Base-by-base conservation (phyloP, 64 coral and sea anemone genomes). In the Anthopleura sola region DNA sequence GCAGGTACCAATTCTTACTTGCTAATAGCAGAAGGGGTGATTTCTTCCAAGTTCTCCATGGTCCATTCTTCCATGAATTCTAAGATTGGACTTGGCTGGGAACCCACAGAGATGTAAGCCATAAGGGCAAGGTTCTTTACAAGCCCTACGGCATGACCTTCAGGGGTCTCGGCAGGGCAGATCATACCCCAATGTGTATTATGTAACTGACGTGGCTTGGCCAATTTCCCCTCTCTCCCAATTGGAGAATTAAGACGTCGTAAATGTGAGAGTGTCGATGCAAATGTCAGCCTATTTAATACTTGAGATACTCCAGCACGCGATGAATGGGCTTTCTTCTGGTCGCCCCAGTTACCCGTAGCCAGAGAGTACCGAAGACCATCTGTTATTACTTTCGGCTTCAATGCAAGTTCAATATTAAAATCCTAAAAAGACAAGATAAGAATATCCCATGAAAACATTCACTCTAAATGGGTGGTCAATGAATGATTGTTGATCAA, bases 111-210 rank as follows among this genome's bases (percentile, higher is more conserved):
- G 83, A 99, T 99, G 39, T 99, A 99, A 19, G 97, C 97, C 97
- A 99, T 99, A 83, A 99, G 60, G 23, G 97, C 97, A 17, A 99
- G 75, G 75, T 99, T 99, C 87, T 99, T 99, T 33, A 99, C 97
- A 40, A 99, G 84, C 13, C 97, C 97, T 28, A 99, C 97, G 57
- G 97, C 97, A 90, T 99, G 97, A 34, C 97, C 97, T 56, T 99
- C 97, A 37, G 97, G 97, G 11, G 97, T 99, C 60, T 99, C 97
- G 3, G 97, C 97, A 60, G 97, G 97, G 64, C 97, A 99, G 14
- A 99, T 99, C 97, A 99, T 99, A 60, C 97, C 97, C 97, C 97
- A 99, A 56, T 99, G 97, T 40, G 97, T 99, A 62, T 99, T 99
- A 81, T 99, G 97, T 17, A 99, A 66, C 84, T 99, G 97, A 2